Base-by-base conservation (phyloP, 2,797 vertebrate genomes). In the Buphagus erythrorhynchus region DNA sequence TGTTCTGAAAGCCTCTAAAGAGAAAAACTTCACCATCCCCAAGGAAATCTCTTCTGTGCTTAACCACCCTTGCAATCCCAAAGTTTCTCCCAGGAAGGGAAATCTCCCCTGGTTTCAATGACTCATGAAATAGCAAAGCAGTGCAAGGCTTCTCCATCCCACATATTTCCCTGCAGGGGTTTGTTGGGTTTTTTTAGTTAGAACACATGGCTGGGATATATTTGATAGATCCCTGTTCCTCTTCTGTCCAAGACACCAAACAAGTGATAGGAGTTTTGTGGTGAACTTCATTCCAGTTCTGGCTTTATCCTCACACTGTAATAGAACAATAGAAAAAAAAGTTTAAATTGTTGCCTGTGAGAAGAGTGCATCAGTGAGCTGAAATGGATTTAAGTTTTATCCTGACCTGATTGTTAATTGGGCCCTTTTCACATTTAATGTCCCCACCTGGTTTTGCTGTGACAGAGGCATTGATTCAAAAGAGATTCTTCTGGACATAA, bases 241-340 rank as follows among this genome's bases (percentile, higher is more conserved):
- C 98, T 73, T 98, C 98, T 4, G 96, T 98, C 98, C 98, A 98
- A 95, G 98, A 98, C 26, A 90, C 97, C 93, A 99, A 88, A 98
- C 97, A 98, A 1, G 97, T 97, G 71, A 98, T 95, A 0, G 95
- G 72, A 95, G 95, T 97, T 96, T 98, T 97, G 16, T 97, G 97
- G 31, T 93, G 95, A 58, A 98, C 96, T 88, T 98, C 98, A 85
- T 98, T 98, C 98, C 98, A 98, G 7, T 2, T 95, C 91, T 98
- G 98, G 19, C 98, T 98, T 74, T 28, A 21, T 35, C n/a, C 75
- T 89, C 79, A 88, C 18, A 7, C 5, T 51, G 18, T 40, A 59
- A 63, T 16, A 11, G 33, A 67, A n/a, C 16, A 73, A 69, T 0
- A 49, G 20, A 14, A 24, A 24, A 58, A 52, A 33, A 82, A 21